Base-by-base conservation (phyloP, 2,113 vertebrate genomes). In the Nestor notabilis region DNA sequence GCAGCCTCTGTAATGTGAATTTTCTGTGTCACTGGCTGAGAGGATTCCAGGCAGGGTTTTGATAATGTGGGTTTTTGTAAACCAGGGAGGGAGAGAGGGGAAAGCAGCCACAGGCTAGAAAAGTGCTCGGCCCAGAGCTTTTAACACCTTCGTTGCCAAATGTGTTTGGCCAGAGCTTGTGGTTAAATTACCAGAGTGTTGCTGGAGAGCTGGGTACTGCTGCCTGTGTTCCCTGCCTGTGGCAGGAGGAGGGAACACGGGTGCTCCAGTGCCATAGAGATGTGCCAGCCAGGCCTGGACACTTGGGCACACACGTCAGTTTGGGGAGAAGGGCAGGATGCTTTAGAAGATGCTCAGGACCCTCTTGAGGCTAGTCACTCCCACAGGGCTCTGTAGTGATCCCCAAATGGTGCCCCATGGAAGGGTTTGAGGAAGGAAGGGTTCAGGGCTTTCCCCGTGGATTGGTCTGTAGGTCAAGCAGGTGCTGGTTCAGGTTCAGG, bases 1-100 rank as follows among this genome's bases (percentile, higher is more conserved):
- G 99, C 98, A 98, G 99, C 98, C 98, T 96, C 93, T 23, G 87
- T 21, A 97, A 98, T 98, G 98, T 98, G 99, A 98, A 99, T 99
- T 99, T 99, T 99, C 99, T 99, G 99, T 99, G 99, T 99, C 99
- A 99, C 98, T 99, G 99, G 97, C 97, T 99, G 98, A 98, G 98
- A 99, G 99, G 98, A 99, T 99, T 99, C 99, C 98, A 98, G 98
- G 98, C 98, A 97, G 98, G 98, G 96, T 99, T 99, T 98, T 99
- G 98, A 99, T 99, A 98, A 98, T 98, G 98, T 89, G 89, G 14
- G 66, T 90, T 97, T 97, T 96, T 95, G 95, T 95, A 95, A 96
- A 82, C 92, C 71, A 7, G 83, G 83, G 39, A 52, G 75, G 80
- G 76, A 52, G 81, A 49, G 17, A n/a, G 49, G 75, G 33, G 19